A percentile compares a stretch with the other conserved stretches of the same genome.
Conservation (phyloP, 1,140 invertebrate species). For the Mactra quadrangularis region DNA sequence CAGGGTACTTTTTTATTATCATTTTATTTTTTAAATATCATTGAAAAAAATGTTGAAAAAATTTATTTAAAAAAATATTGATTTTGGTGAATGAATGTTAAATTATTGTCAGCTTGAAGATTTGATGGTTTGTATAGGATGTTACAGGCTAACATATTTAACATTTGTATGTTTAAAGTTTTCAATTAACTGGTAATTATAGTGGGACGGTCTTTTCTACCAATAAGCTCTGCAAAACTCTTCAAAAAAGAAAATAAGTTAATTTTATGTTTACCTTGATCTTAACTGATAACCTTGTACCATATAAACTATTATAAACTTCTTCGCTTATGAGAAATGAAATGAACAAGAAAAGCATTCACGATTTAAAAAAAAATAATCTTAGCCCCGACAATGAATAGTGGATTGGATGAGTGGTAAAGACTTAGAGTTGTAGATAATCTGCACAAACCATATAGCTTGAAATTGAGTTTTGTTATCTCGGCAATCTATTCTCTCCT, state of each 20-base stretch:
- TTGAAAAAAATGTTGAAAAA: no score
- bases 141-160: no score
- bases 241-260: slow-evolving; percentile 1
- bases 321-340: slow-evolving; percentile 8
- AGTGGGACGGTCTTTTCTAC: not conserved
- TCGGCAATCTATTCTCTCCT: no score
- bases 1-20: no score
- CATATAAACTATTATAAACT: slow-evolving; percentile 20
- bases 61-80: no score
- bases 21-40: no score
- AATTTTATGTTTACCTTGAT: slow-evolving; percentile 25
- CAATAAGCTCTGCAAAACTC: not conserved
- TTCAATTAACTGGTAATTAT: slow-evolving; percentile 30
- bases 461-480: slow-evolving; percentile 28
- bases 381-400: no score
- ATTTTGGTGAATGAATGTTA: no score
- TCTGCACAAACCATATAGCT: not conserved
- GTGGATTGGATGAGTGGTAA: not conserved
- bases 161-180: not conserved
- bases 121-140: no score
- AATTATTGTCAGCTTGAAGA: no score
- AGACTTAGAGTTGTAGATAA: not conserved
- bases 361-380: not conserved
- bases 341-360: not conserved
- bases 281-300: slow-evolving; percentile 25